A percentile compares a stretch with the other conserved stretches of the same genome.
phyloP scores from a whole-genome alignment of 30 jellyfish, hydroid and myxozoan genomes.

The Cassiopea andromeda region DNA sequence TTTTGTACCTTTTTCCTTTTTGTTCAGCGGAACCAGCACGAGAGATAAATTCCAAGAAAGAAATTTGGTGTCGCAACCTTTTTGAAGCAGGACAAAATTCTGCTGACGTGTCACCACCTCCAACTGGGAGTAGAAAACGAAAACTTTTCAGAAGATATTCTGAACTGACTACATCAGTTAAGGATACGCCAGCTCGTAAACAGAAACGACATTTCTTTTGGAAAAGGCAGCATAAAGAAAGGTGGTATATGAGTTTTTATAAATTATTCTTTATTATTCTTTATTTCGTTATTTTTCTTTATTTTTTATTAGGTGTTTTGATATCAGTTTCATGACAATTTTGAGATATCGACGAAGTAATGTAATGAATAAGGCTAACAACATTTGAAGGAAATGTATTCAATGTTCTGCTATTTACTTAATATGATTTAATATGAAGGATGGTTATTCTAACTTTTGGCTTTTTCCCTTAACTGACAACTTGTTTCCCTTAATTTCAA shows the following conservation, averaged over 20 bases:
- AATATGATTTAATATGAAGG: no score
- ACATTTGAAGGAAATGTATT: no score
- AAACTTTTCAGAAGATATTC: slow-evolving; percentile 39
- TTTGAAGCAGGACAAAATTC: slow-evolving; percentile 19
- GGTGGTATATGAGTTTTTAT: slow-evolving; percentile 1
- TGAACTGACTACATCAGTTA: slow-evolving; percentile 40
- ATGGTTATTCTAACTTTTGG: no score
- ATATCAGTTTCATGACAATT: no score
- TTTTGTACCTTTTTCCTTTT: background rate
- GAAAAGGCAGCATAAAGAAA: slow-evolving; percentile 73
- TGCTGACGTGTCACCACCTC: background rate
- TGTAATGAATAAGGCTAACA: no score
- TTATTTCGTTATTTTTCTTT: no score
- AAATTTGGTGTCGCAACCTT: slow-evolving; percentile 66
- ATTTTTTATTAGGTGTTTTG: no score
- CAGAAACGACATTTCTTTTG: slow-evolving; percentile 66
- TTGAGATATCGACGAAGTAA: no score
- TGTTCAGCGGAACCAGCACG: background rate
- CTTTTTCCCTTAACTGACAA: no score
- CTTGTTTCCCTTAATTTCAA: background rate
- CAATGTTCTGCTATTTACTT: no score
- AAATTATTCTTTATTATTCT: background rate
- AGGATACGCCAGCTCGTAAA: slow-evolving; percentile 64
- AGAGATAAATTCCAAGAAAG: slow-evolving; percentile 9
- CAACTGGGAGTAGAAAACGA: slow-evolving; percentile 46